Base-by-base conservation (phyloP, 2,113 vertebrate genomes). In the Guaruba guarouba region DNA sequence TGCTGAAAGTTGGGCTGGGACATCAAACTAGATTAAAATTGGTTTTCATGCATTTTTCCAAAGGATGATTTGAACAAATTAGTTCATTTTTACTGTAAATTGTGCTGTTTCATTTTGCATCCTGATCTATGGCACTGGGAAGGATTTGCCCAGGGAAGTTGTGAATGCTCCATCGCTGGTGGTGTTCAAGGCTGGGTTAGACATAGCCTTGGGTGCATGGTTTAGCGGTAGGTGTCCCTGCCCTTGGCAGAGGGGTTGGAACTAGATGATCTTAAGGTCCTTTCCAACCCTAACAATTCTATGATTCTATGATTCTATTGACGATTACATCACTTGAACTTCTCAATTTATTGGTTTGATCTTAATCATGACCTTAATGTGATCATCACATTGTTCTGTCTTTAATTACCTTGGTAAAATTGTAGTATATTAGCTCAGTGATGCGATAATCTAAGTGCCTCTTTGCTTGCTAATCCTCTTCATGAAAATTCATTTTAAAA, bases 401-500 rank as follows among this genome's bases (percentile, higher is more conserved):
- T 87, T 82, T 93, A 93, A 93, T 94, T 88, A 79, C 44, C 57
- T 76, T 17, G 13, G 57, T 80, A 79, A 90, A 88, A 90, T 11
- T 88, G 29, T 85, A 48, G 70, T 82, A 18, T 87, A 90, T 95
- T 85, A 93, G 51, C 48, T 85, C 85, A 90, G 62, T 68, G 70
- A 87, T 90, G 52, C 90, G 67, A 33, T 95, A 76, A 90, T 90
- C 66, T 91, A 95, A 94, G 78, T 82, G 52, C 62, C 52, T 93
- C 81, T 92, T 59, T 94, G 88, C 90, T 94, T 95, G 67, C 49
- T 95, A 63, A 90, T 90, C 49, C 88, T 93, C 49, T 92, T 82
- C 82, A 82, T 66, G 79, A 82, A 92, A 94, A 92, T 57, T 86
- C 7, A 85, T 96, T 97, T 96, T 15, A 77, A 88, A 86, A 96